Evolutionary conservation across 64 coral and sea anemone genomes (phyloP).

Genomic region (Anthopleura sola): DNA sequence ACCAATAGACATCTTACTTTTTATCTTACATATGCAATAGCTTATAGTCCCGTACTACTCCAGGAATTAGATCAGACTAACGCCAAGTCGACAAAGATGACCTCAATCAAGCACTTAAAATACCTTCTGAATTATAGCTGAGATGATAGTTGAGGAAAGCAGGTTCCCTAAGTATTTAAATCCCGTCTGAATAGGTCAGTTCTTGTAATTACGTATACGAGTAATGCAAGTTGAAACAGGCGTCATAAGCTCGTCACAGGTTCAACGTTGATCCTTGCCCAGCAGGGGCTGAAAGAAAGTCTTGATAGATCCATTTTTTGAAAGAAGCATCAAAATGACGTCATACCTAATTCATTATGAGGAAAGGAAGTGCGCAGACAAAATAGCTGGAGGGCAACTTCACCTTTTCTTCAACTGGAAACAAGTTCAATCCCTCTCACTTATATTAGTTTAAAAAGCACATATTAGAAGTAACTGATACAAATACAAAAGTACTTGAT

Average conservation of each 20-base stretch:
- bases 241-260: no score
- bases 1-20: not conserved
- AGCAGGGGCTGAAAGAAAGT: not conserved
- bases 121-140: not conserved
- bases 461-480: no score
- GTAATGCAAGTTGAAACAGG: not conserved
- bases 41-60: not conserved
- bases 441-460: no score
- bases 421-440: no score
- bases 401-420: no score
- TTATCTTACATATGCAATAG: not conserved
- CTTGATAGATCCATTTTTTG: not conserved
- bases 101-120: not conserved
- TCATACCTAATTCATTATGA: not conserved
- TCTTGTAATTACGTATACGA: no score
- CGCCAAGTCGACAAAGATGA: not conserved
- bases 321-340: not conserved
- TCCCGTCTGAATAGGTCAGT: not conserved
- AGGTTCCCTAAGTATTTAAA: not conserved
- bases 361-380: no score
- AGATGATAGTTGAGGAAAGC: not conserved
- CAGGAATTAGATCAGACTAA: not conserved
- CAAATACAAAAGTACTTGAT: no score
- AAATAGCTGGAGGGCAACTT: not conserved
- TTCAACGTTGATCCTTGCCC: not conserved